Percentiles rank a stretch among this genome's conserved stretches.
These are phyloP conservation scores for Heliconius cydno DNA, from an alignment of 2,888 invertebrate species.

Conservation along the genomic window DNA sequence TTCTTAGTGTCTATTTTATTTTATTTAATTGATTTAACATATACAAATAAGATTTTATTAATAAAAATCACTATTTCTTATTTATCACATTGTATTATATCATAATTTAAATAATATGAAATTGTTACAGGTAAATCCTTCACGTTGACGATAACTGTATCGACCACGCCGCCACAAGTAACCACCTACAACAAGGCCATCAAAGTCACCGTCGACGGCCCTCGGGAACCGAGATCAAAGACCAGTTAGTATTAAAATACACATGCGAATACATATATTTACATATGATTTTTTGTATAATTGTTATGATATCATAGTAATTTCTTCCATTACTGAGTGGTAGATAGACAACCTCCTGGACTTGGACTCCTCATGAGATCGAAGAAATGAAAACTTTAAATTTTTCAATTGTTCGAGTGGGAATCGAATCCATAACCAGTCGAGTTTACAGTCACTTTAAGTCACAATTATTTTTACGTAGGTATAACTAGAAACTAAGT, in stretches of 20 bases:
- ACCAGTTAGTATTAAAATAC: constrained; percentile 83
- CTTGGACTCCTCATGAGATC: no score
- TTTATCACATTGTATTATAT: neutral
- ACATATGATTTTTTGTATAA: neutral
- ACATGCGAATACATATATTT: neutral
- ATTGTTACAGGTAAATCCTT: constrained; percentile 96
- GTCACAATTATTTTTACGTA: no score
- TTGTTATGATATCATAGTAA: neutral
- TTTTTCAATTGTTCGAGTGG: no score
- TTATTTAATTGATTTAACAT: no score
- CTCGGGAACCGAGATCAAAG: constrained; percentile 96
- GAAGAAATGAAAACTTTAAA: no score
- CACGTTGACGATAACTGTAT: constrained; percentile 97
- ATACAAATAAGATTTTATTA: no score
- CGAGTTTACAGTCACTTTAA: no score
- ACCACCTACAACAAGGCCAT: constrained; percentile 98
- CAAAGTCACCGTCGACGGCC: constrained; percentile 99
- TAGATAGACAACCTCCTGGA: no score
- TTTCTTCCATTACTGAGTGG: neutral
- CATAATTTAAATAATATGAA: constrained; percentile 4
- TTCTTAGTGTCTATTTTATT: no score
- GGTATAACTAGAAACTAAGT: no score
- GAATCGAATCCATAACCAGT: no score
- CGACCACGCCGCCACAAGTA: constrained; percentile 97
- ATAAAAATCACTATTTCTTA: no score